Evolutionary conservation across 2,113 vertebrate genomes (phyloP).

Genomic region (Vireo altiloquus): DNA sequence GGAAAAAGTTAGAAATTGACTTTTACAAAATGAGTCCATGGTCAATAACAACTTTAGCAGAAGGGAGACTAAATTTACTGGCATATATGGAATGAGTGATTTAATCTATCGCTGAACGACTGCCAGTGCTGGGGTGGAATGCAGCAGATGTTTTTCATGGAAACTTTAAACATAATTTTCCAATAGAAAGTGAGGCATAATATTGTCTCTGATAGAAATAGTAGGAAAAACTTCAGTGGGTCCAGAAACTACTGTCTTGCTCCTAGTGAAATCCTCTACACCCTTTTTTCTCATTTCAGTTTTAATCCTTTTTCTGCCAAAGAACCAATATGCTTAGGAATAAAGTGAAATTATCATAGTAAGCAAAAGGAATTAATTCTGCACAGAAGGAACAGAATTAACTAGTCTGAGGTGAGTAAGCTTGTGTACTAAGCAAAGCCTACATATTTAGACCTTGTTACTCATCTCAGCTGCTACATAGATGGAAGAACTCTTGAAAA

Average conservation of each 20-base stretch:
- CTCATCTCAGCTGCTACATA: neutral
- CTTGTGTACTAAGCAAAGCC: neutral
- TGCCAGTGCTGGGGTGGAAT: slow-evolving; percentile 43
- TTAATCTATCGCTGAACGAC: neutral
- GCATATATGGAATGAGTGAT: slow-evolving; percentile 30
- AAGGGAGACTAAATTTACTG: slow-evolving; percentile 25
- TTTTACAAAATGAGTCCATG: neutral
- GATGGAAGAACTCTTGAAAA: neutral
- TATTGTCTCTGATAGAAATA: neutral
- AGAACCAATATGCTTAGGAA: neutral
- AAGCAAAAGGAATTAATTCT: neutral
- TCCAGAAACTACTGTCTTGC: neutral
- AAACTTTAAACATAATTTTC: slow-evolving; percentile 47
- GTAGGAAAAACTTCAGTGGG: neutral
- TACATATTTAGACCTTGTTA: neutral
- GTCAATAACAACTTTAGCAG: slow-evolving; percentile 45
- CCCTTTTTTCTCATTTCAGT: neutral
- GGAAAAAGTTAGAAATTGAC: neutral
- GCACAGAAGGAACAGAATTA: neutral
- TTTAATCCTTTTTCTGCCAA: neutral
- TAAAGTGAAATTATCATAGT: neutral
- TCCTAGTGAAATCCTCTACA: neutral
- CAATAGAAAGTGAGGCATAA: slow-evolving; percentile 20
- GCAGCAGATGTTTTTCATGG: slow-evolving; percentile 47
- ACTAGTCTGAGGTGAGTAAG: neutral